Evolutionary conservation across 2,888 invertebrate genomes (phyloP).

Genomic region (Drosophila formosana): DNA sequence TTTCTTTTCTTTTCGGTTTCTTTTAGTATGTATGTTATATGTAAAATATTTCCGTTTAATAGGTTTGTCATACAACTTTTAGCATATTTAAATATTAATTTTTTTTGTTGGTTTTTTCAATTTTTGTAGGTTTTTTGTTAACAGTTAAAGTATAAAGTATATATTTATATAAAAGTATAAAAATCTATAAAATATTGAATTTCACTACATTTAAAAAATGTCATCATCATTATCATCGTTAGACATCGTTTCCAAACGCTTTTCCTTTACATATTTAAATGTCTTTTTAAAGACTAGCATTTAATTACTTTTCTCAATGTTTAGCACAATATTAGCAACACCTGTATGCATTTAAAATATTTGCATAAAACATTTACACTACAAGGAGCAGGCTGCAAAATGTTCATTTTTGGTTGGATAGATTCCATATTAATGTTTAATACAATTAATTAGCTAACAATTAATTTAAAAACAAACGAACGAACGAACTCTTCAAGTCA

Average conservation of each 20-base stretch:
- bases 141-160: slow-evolving; percentile 81
- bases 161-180: slow-evolving; percentile 81
- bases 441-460: slow-evolving; percentile 59
- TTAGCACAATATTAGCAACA: slow-evolving; percentile 57
- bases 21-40: slow-evolving; percentile 40
- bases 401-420: slow-evolving; percentile 53
- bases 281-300: slow-evolving; percentile 55
- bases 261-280: slow-evolving; percentile 37
- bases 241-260: slow-evolving; percentile 43
- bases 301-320: slow-evolving; percentile 35
- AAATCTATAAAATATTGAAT: slow-evolving; percentile 81
- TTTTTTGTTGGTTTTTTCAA: slow-evolving; percentile 44
- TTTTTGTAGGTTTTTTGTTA: slow-evolving; percentile 55
- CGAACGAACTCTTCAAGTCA: slow-evolving; percentile 60
- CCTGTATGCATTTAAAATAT: slow-evolving; percentile 58
- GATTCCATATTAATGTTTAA: slow-evolving; percentile 54
- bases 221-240: slow-evolving; percentile 36
- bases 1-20: slow-evolving; percentile 13
- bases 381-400: slow-evolving; percentile 66
- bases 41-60: slow-evolving; percentile 60
- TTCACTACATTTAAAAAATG: slow-evolving; percentile 79
- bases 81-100: slow-evolving; percentile 63
- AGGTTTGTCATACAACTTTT: slow-evolving; percentile 58
- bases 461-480: slow-evolving; percentile 57
- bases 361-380: slow-evolving; percentile 69